Evolutionary conservation across 2,113 vertebrate genomes (phyloP).

Genomic region (Ictidomys tridecemlineatus): DNA sequence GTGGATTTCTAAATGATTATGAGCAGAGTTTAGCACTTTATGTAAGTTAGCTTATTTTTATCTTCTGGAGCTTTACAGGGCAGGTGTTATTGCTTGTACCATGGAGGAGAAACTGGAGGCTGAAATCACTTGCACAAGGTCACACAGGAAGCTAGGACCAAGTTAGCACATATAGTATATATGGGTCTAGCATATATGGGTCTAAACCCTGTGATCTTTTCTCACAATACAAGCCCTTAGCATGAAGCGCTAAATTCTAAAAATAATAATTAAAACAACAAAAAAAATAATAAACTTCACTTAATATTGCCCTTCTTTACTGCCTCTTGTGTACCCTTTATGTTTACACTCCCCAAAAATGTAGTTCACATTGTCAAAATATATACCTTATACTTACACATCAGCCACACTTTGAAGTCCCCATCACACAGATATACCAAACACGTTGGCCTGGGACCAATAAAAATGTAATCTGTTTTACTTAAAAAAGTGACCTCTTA

Average conservation of each 20-base stretch:
- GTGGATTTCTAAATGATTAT: background rate
- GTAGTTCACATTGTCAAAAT: background rate
- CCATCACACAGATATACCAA: background rate
- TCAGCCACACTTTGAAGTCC: background rate
- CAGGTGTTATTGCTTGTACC: background rate
- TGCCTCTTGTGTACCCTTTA: background rate
- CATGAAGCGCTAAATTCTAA: background rate
- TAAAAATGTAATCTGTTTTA: background rate
- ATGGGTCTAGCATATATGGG: background rate
- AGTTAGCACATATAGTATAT: background rate
- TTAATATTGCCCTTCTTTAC: slow-evolving; percentile 1
- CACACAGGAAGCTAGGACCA: background rate
- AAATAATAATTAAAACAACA: slow-evolving; percentile 20
- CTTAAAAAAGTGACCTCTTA: background rate
- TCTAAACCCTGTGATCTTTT: background rate
- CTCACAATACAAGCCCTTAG: background rate
- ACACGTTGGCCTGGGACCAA: too few relatives aligned
- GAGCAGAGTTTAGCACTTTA: background rate
- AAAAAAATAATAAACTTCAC: background rate
- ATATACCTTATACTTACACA: background rate
- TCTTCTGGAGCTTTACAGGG: background rate
- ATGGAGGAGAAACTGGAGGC: background rate
- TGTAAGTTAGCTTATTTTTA: background rate
- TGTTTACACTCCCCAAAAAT: background rate
- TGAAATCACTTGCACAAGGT: background rate